These are phyloP conservation scores for Pantelozetes paolii DNA, from an alignment of 2,888 invertebrate species.

Conservation along the genomic window DNA sequence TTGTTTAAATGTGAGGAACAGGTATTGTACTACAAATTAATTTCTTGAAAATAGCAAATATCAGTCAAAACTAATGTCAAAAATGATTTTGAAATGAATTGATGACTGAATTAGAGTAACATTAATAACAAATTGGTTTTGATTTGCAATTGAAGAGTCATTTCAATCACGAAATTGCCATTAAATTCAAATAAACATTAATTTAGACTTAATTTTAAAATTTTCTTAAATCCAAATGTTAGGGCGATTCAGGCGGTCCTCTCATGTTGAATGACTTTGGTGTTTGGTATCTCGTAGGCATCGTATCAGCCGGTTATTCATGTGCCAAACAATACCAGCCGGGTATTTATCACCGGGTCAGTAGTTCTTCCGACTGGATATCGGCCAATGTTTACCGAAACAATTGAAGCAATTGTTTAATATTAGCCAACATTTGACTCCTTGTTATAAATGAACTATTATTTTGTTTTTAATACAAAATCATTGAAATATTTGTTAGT, in stretches of 20 bases:
- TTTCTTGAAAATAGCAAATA: too few species aligned
- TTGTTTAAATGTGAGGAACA: too few species aligned
- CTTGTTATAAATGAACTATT: neutral
- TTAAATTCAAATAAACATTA: conserved; percentile 29
- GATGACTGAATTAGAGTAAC: too few species aligned
- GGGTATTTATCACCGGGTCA: conserved; percentile 87
- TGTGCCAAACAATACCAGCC: conserved; percentile 90
- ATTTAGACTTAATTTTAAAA: conserved; percentile 43
- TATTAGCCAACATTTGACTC: neutral
- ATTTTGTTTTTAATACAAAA: neutral
- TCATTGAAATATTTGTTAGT: neutral
- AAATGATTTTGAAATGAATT: too few species aligned
- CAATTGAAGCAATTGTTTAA: neutral
- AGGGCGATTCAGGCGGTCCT: conserved; percentile 83
- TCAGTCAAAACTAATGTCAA: too few species aligned
- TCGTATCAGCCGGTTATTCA: conserved; percentile 88
- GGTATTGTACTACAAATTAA: too few species aligned
- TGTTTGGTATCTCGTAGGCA: conserved; percentile 82
- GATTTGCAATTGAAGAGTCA: too few species aligned
- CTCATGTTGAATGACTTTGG: conserved; percentile 81
- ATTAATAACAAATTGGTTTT: too few species aligned
- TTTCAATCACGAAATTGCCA: too few species aligned
- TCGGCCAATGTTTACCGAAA: conserved; percentile 52
- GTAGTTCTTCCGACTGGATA: conserved; percentile 88
- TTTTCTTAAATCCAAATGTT: conserved; percentile 47